Base-by-base conservation (phyloP, 2,888 invertebrate genomes). In the Acrobasis repandana region DNA sequence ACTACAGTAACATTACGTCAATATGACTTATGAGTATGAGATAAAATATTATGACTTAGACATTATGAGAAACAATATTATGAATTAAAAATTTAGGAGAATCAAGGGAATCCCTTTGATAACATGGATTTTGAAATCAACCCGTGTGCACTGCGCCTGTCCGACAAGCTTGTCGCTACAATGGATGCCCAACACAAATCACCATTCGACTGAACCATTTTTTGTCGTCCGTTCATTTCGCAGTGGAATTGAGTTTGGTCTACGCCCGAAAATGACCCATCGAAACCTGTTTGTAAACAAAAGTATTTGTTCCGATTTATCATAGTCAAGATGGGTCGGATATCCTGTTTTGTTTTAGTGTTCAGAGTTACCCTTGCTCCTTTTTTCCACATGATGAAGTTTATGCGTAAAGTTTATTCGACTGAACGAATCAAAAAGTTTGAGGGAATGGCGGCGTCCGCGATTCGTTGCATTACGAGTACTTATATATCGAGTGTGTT, bases 181-280 rank as follows among this genome's bases (percentile, higher is more conserved):
- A 90, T 82, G 86, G 83, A 91, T 90, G 88, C 80, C 79, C 71
- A 72, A 86, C 88, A 90, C 91, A 91, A 91, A 91, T 91, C 91
- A 91, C 89, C 79, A 77, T 77, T 81, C 81, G 83, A 79, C 79
- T 81, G 82, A 76, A 74, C 69, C 75, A 80, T 88, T 89, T 90
- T 90, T 89, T 90, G 82, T 83, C 79, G 79, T 82, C 77, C 83
- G 81, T 88, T 84, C 85, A 86, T 88, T 90, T 85, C 82, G 80
- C 79, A 76, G 74, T 81, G 83, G 83, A 89, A 90, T 90, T 88
- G 89, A 86, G 86, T 85, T 88, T 76, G 76, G 85, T 74, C 71
- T 74, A 73, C 75, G 66, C 61, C 63, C 73, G 80, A 84, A 80
- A 82, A 82, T 83, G 77, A 83, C 77, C 79, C 76, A 76, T 72